A percentile compares a stretch with the other conserved stretches of the same genome.
Conservation (phyloP, 2,888 invertebrate species). For the Philonicus albiceps region DNA sequence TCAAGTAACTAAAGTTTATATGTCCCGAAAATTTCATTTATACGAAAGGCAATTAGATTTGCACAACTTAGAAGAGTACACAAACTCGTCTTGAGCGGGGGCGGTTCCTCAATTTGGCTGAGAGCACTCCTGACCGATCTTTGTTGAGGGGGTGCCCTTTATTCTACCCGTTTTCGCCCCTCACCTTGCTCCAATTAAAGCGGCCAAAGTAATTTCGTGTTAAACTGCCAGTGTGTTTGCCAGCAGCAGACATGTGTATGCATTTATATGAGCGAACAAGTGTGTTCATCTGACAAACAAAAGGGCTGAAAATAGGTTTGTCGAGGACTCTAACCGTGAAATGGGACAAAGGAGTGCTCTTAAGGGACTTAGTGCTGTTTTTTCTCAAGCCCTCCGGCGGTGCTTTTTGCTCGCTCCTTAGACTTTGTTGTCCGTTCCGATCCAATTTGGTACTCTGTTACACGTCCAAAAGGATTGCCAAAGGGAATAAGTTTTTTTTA, state of each 20-base stretch:
- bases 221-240: background rate
- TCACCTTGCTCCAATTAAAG: conserved; percentile 3
- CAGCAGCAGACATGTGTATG: background rate
- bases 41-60: conserved; percentile 18
- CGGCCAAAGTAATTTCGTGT: background rate
- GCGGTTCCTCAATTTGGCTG: background rate
- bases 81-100: background rate
- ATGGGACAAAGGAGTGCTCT: background rate
- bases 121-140: background rate
- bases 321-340: conserved; percentile 22
- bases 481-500: background rate
- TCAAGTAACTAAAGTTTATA: conserved; percentile 3
- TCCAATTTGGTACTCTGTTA: background rate
- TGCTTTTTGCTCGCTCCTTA: background rate
- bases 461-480: background rate
- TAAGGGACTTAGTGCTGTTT: background rate
- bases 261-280: background rate
- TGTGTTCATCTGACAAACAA: conserved; percentile 8
- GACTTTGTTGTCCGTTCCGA: background rate
- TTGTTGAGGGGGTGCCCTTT: background rate
- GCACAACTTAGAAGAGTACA: conserved; percentile 13
- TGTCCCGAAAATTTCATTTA: conserved; percentile 12
- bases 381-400: background rate
- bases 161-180: background rate
- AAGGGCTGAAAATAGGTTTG: conserved; percentile 23